Base-by-base conservation (phyloP, 2,888 invertebrate species). In the Hartigia nigra region DNA sequence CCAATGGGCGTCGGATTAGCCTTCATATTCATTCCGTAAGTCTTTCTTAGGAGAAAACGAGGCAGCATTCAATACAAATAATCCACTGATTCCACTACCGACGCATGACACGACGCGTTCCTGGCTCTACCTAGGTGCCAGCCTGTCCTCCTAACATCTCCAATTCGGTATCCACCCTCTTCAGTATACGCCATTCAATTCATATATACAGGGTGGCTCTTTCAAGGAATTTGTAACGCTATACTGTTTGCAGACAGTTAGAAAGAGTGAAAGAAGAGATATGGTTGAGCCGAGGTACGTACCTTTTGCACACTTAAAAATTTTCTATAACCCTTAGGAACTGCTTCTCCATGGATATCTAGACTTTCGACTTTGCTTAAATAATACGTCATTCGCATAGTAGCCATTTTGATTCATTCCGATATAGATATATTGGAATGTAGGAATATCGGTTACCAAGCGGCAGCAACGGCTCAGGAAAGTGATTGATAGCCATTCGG, bases 401-500 rank as follows among this genome's bases (percentile, higher is more conserved):
- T 3, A 72, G 31, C 31, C 72, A 72, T 34, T 34, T 34, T 14
- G 31, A 31, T 72, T 31, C 14, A 34, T 34, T 31, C 12, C 31
- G 4, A 34, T 34, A 14, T 4, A 72, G 31, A 72, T 34, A 34
- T 31, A 12, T 31, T 34, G 72, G 72, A 34, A 31, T 34, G 72
- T 72, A 31, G 72, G 72, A 72, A 39, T 76, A 78, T 78, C 76
- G 78, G 78, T 78, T 78, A 76, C 78, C 34, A 23, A 55, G 23
- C 55, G 55, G 55, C 55, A 55, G 55, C 55, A 55, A 55, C 55
- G 55, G 55, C 23, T 23, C 55, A 31, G 72, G 72, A 74, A 72
- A 80, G 72, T 91, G 91, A 91, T 91, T 90, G 91, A 91, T 91
- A 86, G 89, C 84, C 84, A 91, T 91, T 91, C 84, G 84, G 82